Conservation (phyloP, 2,113 vertebrate genomes). For the Ptilorrhoa leucosticta region DNA sequence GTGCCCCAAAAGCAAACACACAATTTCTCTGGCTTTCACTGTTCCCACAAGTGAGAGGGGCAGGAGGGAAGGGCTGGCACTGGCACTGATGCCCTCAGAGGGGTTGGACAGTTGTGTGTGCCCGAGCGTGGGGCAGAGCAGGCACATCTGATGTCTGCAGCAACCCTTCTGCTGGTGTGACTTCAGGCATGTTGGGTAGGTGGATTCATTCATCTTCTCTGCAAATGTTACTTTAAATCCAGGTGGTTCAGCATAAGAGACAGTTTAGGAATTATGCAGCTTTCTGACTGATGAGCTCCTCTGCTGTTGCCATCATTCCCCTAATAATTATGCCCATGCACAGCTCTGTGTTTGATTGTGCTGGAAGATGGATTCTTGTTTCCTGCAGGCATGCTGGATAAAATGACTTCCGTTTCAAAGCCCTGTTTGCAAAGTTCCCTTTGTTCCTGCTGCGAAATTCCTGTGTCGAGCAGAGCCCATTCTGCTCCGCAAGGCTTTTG, state of each 20-base stretch:
- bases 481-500: neutral
- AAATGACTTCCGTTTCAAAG: conserved; percentile 22
- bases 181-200: neutral
- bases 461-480: neutral
- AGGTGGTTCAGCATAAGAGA: conserved; percentile 25
- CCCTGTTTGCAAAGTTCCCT: conserved; percentile 15
- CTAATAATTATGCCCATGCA: conserved; percentile 41
- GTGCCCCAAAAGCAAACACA: neutral
- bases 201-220: neutral
- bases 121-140: rapidly evolving
- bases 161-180: neutral
- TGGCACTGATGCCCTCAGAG: rapidly evolving
- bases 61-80: neutral
- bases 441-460: conserved; percentile 29
- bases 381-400: conserved; percentile 40
- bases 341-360: conserved; percentile 33
- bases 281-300: conserved; percentile 40
- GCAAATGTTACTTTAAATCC: conserved; percentile 25
- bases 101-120: neutral
- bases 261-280: conserved; percentile 5
- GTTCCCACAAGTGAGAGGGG: neutral
- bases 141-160: neutral
- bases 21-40: neutral
- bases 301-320: conserved; percentile 1
- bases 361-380: conserved; percentile 24